Conservation (phyloP, 1,140 invertebrate genomes). For the Drusus annulatus region DNA sequence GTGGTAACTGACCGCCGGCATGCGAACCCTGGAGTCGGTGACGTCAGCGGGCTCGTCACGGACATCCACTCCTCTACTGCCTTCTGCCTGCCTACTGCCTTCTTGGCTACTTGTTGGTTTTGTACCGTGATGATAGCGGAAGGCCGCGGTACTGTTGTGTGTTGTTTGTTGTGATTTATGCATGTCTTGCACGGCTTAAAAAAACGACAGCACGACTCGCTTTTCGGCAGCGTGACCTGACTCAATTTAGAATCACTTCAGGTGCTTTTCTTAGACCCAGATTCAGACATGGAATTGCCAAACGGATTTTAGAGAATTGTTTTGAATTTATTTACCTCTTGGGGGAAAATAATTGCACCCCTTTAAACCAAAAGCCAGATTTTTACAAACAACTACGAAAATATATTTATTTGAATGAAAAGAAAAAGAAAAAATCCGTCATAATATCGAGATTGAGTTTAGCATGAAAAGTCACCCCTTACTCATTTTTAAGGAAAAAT, state of each 20-base stretch:
- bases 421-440: no score
- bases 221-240: background rate
- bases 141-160: background rate
- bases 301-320: no score
- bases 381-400: no score
- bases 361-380: no score
- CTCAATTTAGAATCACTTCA: background rate
- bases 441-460: no score
- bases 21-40: slow-evolving; percentile 25
- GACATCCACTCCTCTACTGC: background rate
- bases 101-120: slow-evolving; percentile 9
- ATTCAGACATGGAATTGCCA: no score
- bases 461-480: no score
- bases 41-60: slow-evolving; percentile 12
- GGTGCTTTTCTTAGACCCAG: background rate
- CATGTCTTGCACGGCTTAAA: slow-evolving; percentile 23
- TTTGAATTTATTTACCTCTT: no score
- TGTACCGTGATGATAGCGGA: slow-evolving; percentile 7
- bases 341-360: no score
- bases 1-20: slow-evolving; percentile 27
- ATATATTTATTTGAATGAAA: no score
- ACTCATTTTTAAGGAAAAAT: no score
- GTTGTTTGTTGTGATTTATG: slow-evolving; percentile 9
- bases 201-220: background rate
- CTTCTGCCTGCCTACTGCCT: no score